Percentiles rank a stretch among this genome's conserved stretches.
phyloP scores from a whole-genome alignment of 2,113 vertebrate species.

The Lathamus discolor region DNA sequence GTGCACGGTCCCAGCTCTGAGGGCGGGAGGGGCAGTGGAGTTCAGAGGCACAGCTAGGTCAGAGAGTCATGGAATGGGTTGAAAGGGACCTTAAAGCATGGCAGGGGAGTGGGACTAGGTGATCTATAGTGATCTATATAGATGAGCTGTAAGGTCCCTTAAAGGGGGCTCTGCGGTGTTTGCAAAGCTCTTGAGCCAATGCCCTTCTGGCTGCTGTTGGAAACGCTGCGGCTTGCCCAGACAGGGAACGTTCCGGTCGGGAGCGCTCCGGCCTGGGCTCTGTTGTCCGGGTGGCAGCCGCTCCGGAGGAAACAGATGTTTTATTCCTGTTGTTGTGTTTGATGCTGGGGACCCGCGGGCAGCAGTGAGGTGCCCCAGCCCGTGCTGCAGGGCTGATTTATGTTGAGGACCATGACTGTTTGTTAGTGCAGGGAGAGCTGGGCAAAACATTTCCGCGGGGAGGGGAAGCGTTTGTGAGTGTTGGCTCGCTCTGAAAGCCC shows the following conservation, averaged over 20 bases:
- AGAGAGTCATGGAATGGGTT: neutral
- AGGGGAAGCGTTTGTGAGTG: neutral
- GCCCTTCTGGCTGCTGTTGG: neutral
- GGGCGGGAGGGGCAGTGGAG: accelerated
- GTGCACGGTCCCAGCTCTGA: accelerated
- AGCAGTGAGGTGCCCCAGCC: neutral
- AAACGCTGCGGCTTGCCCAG: accelerated
- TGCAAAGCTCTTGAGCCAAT: neutral
- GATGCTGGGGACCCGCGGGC: constrained; percentile 16
- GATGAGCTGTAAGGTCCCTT: neutral
- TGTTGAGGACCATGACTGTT: neutral
- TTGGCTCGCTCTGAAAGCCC: neutral
- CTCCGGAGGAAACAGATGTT: constrained; percentile 61
- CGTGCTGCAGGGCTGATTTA: neutral
- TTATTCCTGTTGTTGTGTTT: neutral
- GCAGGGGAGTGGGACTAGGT: neutral
- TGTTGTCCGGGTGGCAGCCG: constrained; percentile 15
- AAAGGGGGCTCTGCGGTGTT: neutral
- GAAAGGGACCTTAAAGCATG: neutral
- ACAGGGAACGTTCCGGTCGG: neutral
- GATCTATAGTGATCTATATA: neutral
- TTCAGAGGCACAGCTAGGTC: neutral
- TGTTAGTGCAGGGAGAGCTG: neutral
- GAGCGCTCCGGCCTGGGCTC: neutral
- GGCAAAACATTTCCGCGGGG: neutral